Evolutionary conservation across 2,797 vertebrate species (phyloP).

Genomic region (Danio aesculapii): DNA sequence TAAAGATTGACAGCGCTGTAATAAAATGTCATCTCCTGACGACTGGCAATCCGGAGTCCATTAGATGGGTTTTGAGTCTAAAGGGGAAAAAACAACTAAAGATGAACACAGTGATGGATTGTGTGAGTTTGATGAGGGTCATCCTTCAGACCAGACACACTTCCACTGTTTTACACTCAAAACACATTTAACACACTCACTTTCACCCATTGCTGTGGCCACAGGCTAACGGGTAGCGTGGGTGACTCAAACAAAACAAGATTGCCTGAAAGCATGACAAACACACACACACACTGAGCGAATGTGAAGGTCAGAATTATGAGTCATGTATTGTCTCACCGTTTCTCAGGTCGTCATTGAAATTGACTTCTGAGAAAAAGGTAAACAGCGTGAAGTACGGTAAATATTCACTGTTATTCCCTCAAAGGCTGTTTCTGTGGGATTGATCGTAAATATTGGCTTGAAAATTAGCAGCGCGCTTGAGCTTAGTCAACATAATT

Average conservation of each 20-base stretch:
- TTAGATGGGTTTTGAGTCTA: constrained; percentile 56
- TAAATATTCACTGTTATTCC: neutral
- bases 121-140: constrained; percentile 18
- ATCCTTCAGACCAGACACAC: constrained; percentile 46
- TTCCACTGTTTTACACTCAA: neutral
- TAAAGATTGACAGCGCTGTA: constrained; percentile 64
- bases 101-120: constrained; percentile 30
- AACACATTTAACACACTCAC: constrained; percentile 42
- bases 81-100: constrained; percentile 7
- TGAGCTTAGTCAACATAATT: neutral
- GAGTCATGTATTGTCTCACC: constrained; percentile 21
- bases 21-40: constrained; percentile 59
- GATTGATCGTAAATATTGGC: constrained; percentile 1
- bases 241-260: constrained; percentile 56
- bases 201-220: constrained; percentile 57
- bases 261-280: constrained; percentile 27
- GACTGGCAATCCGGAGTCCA: constrained; percentile 53
- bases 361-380: constrained; percentile 20
- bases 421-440: neutral
- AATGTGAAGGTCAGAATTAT: constrained; percentile 28
- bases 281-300: neutral
- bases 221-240: constrained; percentile 55
- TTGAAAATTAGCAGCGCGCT: neutral
- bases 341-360: neutral
- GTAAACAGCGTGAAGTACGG: neutral